phyloP scores from a whole-genome alignment of 1,140 invertebrate genomes.

The Chionoecetes opilio region DNA sequence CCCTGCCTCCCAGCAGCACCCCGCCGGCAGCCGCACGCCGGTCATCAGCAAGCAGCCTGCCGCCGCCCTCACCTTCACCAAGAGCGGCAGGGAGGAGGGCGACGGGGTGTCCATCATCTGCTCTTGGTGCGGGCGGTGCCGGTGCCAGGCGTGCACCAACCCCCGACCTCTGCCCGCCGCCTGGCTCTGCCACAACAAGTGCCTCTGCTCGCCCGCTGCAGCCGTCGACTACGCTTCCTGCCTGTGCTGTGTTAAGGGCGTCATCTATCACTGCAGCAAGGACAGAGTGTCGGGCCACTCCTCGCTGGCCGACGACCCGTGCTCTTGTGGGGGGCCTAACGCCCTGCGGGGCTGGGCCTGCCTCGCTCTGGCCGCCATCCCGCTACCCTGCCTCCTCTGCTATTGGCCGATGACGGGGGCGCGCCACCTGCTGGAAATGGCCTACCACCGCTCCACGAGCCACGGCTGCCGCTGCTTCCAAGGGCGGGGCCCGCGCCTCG shows the following conservation, averaged over 20 bases:
- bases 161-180: slow-evolving; percentile 92
- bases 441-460: slow-evolving; percentile 90
- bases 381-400: slow-evolving; percentile 94
- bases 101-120: slow-evolving; percentile 89
- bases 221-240: slow-evolving; percentile 94
- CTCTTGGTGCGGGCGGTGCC: slow-evolving; percentile 92
- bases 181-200: slow-evolving; percentile 94
- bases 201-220: slow-evolving; percentile 93
- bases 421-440: slow-evolving; percentile 90
- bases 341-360: slow-evolving; percentile 92
- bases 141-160: slow-evolving; percentile 93
- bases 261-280: slow-evolving; percentile 96
- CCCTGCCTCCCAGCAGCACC: slow-evolving; percentile 54
- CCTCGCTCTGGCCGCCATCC: slow-evolving; percentile 90
- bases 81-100: slow-evolving; percentile 82
- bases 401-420: slow-evolving; percentile 95
- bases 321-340: slow-evolving; percentile 90
- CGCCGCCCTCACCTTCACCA: slow-evolving; percentile 78
- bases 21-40: slow-evolving; percentile 68
- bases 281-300: slow-evolving; percentile 88
- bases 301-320: slow-evolving; percentile 93
- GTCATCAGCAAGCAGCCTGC: slow-evolving; percentile 81
- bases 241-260: slow-evolving; percentile 95
- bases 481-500: slow-evolving; percentile 43
- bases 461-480: slow-evolving; percentile 87